Percentiles rank a stretch among this genome's conserved stretches.
These are phyloP conservation scores for Pachycephala philippinensis DNA, from an alignment of 2,113 vertebrate species.

Conservation along the genomic window DNA sequence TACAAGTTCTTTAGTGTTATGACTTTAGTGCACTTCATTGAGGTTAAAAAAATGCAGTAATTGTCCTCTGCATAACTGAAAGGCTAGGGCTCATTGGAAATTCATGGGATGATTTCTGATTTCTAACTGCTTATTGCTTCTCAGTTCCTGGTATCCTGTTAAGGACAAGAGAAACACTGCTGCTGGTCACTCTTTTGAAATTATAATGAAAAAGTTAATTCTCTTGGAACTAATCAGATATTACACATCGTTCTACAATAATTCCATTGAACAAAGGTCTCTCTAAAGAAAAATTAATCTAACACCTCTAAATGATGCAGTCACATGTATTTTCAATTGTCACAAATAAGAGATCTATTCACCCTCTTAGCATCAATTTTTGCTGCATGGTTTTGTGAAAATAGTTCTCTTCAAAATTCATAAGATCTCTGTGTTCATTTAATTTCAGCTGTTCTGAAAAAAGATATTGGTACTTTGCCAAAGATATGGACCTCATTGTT, in stretches of 20 bases:
- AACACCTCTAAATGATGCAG: not conserved
- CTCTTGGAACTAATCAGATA: constrained; percentile 23
- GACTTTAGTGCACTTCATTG: not conserved
- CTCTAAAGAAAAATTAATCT: constrained; percentile 30
- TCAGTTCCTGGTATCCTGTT: not conserved
- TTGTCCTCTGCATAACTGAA: not conserved
- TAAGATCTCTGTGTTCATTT: not conserved
- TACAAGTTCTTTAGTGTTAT: not conserved
- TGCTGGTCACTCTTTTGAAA: not conserved
- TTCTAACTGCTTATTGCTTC: not conserved
- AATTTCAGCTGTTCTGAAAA: not conserved
- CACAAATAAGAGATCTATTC: not conserved
- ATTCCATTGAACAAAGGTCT: not conserved
- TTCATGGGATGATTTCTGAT: not conserved
- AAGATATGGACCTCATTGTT: not conserved
- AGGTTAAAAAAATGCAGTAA: not conserved
- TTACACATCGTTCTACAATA: not conserved
- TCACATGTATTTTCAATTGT: constrained; percentile 10
- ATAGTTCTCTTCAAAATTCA: not conserved
- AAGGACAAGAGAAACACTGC: not conserved
- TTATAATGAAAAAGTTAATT: constrained; percentile 36
- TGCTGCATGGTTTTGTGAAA: not conserved
- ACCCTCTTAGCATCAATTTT: not conserved
- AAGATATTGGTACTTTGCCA: not conserved
- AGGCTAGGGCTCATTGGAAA: not conserved